phyloP scores from a whole-genome alignment of 1,140 invertebrate genomes.

The Bombus vancouverensis region DNA sequence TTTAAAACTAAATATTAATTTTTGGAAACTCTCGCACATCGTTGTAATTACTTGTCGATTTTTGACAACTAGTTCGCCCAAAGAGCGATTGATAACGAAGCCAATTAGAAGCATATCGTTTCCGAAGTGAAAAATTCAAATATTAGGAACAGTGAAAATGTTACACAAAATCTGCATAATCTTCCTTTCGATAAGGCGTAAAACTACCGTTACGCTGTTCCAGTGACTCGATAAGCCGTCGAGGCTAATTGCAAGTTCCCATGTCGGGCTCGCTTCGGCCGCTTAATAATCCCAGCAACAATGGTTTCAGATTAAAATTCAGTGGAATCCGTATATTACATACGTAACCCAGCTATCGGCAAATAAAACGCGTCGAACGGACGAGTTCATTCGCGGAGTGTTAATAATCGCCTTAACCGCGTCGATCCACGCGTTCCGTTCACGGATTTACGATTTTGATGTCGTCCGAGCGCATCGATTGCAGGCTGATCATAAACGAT shows the following conservation, averaged over 20 bases:
- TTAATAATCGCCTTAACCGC: conserved; percentile 56
- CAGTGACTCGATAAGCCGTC: neutral
- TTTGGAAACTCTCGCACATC: neutral
- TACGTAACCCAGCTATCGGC: neutral
- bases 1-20: no score
- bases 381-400: neutral
- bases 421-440: conserved; percentile 14
- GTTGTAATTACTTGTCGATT: neutral
- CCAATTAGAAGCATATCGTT: neutral
- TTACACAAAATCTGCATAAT: neutral
- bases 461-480: conserved; percentile 33
- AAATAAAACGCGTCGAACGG: conserved; percentile 15
- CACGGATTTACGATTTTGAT: conserved; percentile 59
- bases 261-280: no score
- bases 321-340: neutral
- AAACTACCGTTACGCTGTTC: neutral
- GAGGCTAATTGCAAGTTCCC: neutral
- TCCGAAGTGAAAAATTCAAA: no score
- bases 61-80: neutral
- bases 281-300: neutral
- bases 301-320: conserved; percentile 10
- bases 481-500: conserved; percentile 56
- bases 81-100: neutral
- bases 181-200: neutral
- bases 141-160: neutral